Base-by-base conservation (phyloP, 2,888 invertebrate genomes). In the Sesamia inferens region DNA sequence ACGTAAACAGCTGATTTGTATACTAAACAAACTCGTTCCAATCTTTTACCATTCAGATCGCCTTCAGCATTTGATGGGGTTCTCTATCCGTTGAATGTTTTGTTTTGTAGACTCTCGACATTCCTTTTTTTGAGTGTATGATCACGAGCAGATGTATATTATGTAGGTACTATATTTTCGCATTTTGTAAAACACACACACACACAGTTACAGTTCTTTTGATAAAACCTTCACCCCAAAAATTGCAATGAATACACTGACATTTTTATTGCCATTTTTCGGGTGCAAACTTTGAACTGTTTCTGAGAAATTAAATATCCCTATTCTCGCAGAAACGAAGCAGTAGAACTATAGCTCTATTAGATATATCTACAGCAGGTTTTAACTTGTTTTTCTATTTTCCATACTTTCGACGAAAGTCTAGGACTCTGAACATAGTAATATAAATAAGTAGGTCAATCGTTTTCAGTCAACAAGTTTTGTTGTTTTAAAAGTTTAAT, bases 1-100 rank as follows among this genome's bases (percentile, higher is more conserved):
- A 66, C 24, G 57, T 68, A 66, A 67, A 82, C 80, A 78, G 72
- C 81, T 79, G 82, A 68, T 82, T 55, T 66, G 71, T 74, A 83
- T 83, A 79, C 70, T 59, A 79, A 74, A 82, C 82, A 68, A 78
- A 78, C 68, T 81, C 65, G 71, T 77, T 63, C 63, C 47, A 44
- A 62, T 70, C 70, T 61, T 78, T 78, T 78, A 66, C 63, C 71
- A 82, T 74, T 79, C 70, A 68, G 57, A 61, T 71, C 70, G 78
- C 64, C 64, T 70, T 69, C 58, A 57, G 79, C 83, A 73, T 82
- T 72, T 63, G 68, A 77, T 77, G 61, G 61, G 47, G 24, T 58
- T 24, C 47, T 59, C 51, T 61, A 58, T 58, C 7, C 11, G 47
- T 79, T 62, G 55, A 51, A 58, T 58, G 42, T 48, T 75, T 75